These are phyloP conservation scores for Dasysyrphus tricinctus DNA, from an alignment of 2,888 invertebrate species.

Conservation along the genomic window DNA sequence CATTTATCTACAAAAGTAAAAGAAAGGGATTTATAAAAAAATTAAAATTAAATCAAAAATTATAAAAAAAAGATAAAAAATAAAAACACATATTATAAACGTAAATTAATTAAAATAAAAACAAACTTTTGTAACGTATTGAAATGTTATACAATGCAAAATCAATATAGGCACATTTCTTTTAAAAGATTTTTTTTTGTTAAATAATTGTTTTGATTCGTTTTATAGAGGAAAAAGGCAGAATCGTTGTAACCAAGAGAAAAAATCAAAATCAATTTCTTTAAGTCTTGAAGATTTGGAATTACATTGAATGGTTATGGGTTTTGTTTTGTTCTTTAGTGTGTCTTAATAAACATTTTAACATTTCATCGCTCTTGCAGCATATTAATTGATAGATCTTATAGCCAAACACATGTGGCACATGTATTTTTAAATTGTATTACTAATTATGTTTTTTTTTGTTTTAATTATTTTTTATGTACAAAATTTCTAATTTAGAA, in stretches of 20 bases:
- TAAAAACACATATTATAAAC: slow-evolving; percentile 24
- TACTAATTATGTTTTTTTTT: slow-evolving; percentile 34
- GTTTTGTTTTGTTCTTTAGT: slow-evolving; percentile 22
- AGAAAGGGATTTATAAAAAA: slow-evolving; percentile 15
- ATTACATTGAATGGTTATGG: slow-evolving; percentile 41
- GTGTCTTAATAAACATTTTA: slow-evolving; percentile 41
- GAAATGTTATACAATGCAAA: slow-evolving; percentile 62
- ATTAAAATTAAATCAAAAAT: slow-evolving; percentile 9
- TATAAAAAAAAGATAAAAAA: slow-evolving; percentile 37
- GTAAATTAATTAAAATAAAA: slow-evolving; percentile 29
- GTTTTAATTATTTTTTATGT: slow-evolving; percentile 52
- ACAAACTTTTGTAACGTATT: slow-evolving; percentile 24
- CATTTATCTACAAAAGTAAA: slow-evolving; percentile 71
- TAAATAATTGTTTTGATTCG: slow-evolving; percentile 24
- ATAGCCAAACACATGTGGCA: slow-evolving; percentile 59
- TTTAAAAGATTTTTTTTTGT: slow-evolving; percentile 23
- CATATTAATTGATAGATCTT: slow-evolving; percentile 20
- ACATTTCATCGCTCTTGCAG: slow-evolving; percentile 20
- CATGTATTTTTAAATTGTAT: slow-evolving; percentile 38
- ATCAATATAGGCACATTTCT: slow-evolving; percentile 68
- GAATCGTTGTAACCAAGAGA: slow-evolving; percentile 36
- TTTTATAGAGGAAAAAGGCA: slow-evolving; percentile 22
- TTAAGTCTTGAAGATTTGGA: slow-evolving; percentile 60
- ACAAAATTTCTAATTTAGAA: slow-evolving; percentile 72
- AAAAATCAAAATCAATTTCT: slow-evolving; percentile 13